These are phyloP conservation scores for silkworm (Bombyx mori) DNA, from an alignment of 1,140 invertebrate genomes.

Conservation along the genomic window DNA sequence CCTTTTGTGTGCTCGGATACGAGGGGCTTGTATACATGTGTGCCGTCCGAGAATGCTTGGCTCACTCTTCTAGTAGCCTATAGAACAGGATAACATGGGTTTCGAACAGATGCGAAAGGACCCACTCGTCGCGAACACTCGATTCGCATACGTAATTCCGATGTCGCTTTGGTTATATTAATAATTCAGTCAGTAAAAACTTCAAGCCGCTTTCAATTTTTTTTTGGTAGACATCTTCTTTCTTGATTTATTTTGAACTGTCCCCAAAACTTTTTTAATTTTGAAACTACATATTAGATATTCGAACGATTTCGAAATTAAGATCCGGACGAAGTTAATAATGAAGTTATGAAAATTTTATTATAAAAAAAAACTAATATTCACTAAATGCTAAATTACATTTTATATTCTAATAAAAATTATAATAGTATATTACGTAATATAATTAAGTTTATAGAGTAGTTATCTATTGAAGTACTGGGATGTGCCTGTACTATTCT, in stretches of 20 bases:
- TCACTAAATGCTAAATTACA: too few relatives aligned
- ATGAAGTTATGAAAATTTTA: too few relatives aligned
- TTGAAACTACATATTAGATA: constrained; percentile 17
- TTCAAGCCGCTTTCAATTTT: not conserved
- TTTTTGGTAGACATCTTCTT: too few relatives aligned
- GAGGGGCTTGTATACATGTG: constrained; percentile 10
- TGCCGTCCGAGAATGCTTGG: constrained; percentile 12
- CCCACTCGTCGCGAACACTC: constrained; percentile 7
- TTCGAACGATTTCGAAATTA: constrained; percentile 8
- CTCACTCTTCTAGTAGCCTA: constrained; percentile 7
- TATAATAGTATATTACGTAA: too few relatives aligned
- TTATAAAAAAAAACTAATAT: too few relatives aligned
- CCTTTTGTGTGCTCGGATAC: constrained; percentile 24
- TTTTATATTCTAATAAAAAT: too few relatives aligned
- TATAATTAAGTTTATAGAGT: too few relatives aligned
- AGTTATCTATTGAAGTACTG: too few relatives aligned
- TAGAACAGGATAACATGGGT: not conserved
- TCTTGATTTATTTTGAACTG: too few relatives aligned
- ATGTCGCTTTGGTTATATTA: constrained; percentile 31
- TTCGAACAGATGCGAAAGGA: not conserved
- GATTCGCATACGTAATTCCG: constrained; percentile 33
- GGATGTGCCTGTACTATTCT: too few relatives aligned
- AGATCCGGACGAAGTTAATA: too few relatives aligned
- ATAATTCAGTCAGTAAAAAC: constrained; percentile 3
- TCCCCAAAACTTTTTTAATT: too few relatives aligned